Evolutionary conservation across 1,140 invertebrate species (phyloP).

Genomic region (Rhopalosiphum maidis): DNA sequence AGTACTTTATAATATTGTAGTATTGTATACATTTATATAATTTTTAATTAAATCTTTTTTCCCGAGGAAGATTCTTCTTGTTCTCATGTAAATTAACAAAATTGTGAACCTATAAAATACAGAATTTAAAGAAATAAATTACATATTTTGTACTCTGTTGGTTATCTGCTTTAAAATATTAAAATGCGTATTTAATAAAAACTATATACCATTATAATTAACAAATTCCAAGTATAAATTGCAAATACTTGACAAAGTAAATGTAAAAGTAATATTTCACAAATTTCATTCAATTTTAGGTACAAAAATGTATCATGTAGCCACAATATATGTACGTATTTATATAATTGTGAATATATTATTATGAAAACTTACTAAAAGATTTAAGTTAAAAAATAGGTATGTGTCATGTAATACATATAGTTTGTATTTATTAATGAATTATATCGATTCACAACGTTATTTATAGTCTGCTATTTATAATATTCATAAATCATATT

Average conservation of each 20-base stretch:
- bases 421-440: not conserved
- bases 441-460: not conserved
- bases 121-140: not conserved
- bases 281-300: not conserved
- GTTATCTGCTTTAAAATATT: not conserved
- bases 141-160: not conserved
- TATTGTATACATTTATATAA: not conserved
- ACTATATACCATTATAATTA: not conserved
- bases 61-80: not conserved
- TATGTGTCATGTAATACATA: not conserved
- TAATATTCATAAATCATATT: not conserved
- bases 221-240: not conserved
- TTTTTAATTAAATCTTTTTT: not conserved
- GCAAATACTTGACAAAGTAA: not conserved
- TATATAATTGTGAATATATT: not conserved
- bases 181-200: not conserved
- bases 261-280: not conserved
- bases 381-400: not conserved
- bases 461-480: not conserved
- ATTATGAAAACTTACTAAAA: not conserved
- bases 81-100: too few species aligned
- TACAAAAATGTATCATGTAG: too few species aligned
- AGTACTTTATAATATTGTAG: not conserved
- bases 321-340: not conserved
- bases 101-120: too few species aligned